phyloP scores from a whole-genome alignment of 2,888 invertebrate genomes.

The Drosophila infuscata region DNA sequence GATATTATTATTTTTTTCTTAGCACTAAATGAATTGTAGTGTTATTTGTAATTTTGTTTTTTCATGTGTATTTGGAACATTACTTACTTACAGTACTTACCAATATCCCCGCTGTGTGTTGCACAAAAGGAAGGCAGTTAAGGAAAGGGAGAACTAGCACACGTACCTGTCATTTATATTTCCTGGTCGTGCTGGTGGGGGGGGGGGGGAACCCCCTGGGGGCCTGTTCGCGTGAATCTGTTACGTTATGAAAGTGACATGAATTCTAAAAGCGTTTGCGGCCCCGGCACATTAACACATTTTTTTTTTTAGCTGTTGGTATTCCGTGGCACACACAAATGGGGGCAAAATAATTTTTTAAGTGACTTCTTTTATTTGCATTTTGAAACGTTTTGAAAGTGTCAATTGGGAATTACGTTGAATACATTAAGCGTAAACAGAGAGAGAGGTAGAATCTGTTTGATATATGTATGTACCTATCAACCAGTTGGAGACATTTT shows the following conservation, averaged over 20 bases:
- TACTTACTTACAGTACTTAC: not conserved
- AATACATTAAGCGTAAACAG: constrained; percentile 51
- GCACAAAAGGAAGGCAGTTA: constrained; percentile 5
- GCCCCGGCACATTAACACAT: constrained; percentile 67
- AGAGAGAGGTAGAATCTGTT: not conserved
- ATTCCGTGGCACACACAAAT: constrained; percentile 52
- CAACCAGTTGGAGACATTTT: constrained; percentile 11
- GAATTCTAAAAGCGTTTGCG: constrained; percentile 79
- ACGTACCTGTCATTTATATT: constrained; percentile 70
- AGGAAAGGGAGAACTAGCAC: constrained; percentile 38
- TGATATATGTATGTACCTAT: not conserved
- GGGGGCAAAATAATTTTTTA: constrained; percentile 74
- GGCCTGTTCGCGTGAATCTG: constrained; percentile 61
- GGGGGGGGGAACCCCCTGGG: too few relatives aligned
- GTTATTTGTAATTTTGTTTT: not conserved
- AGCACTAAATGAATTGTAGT: not conserved
- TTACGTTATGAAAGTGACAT: constrained; percentile 79
- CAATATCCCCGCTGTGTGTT: constrained; percentile 1
- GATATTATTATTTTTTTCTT: too few relatives aligned
- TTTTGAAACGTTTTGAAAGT: constrained; percentile 58
- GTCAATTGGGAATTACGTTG: constrained; percentile 57
- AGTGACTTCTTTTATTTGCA: constrained; percentile 79
- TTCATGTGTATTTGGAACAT: not conserved
- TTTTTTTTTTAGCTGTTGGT: constrained; percentile 19
- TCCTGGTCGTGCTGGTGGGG: too few relatives aligned